These are phyloP conservation scores for Cairina moschata DNA, from an alignment of 2,113 vertebrate genomes.

Conservation along the genomic window DNA sequence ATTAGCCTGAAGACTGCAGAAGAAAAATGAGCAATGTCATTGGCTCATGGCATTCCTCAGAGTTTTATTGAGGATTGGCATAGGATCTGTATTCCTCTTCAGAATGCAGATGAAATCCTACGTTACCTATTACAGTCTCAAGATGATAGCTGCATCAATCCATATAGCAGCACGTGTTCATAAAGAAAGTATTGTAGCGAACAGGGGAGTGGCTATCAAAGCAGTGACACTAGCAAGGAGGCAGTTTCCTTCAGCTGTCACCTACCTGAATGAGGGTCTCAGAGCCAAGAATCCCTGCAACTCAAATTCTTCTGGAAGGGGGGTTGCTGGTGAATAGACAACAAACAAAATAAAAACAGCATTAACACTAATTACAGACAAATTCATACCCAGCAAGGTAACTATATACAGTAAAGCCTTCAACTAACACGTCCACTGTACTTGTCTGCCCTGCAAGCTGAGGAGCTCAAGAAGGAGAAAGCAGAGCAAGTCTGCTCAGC, in stretches of 20 bases:
- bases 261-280: conserved; percentile 92
- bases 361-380: background rate
- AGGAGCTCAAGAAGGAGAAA: background rate
- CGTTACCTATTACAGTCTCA: background rate
- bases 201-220: background rate
- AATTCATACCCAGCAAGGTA: background rate
- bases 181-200: background rate
- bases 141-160: background rate
- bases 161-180: background rate
- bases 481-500: background rate
- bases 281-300: conserved; percentile 97
- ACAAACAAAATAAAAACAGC: conserved; percentile 19
- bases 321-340: conserved; percentile 79
- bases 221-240: background rate
- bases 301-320: conserved; percentile 98
- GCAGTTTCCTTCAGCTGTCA: background rate
- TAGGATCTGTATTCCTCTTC: background rate
- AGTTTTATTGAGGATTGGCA: background rate
- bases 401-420: background rate
- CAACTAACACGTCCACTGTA: background rate
- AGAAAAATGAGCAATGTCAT: background rate
- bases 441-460: background rate
- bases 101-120: background rate
- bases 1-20: background rate
- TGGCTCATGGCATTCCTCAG: background rate